Conservation (phyloP, 2,888 invertebrate species). For the Antheraea assamensis region DNA sequence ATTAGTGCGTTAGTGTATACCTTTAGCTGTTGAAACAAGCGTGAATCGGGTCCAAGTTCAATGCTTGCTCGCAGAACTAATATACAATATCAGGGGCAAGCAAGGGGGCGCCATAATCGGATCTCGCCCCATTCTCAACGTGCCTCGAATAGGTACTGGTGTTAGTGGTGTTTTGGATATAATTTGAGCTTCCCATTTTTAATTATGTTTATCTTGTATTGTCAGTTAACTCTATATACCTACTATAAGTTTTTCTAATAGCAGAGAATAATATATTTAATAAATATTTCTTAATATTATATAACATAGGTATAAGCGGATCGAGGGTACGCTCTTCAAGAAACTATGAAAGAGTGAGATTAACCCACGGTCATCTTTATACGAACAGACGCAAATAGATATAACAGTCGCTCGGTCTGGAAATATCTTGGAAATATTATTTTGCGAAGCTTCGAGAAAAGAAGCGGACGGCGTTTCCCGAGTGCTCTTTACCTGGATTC, state of each 20-base stretch:
- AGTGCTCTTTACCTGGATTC: constrained; percentile 19
- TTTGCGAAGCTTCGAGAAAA: constrained; percentile 24
- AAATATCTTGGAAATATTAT: constrained; percentile 25
- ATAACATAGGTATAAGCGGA: not conserved
- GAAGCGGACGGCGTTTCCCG: constrained; percentile 20
- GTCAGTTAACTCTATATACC: not conserved
- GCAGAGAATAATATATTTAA: not conserved
- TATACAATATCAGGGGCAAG: too few species aligned
- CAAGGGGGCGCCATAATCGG: too few species aligned
- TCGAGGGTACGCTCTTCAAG: constrained; percentile 4
- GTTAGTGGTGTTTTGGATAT: too few species aligned
- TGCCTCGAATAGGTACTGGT: too few species aligned
- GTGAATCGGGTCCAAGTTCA: too few species aligned
- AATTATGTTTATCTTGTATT: not conserved
- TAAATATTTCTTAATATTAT: not conserved
- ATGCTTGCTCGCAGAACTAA: too few species aligned
- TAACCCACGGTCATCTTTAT: constrained; percentile 9
- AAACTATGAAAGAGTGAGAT: constrained; percentile 12
- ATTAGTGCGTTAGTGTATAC: too few species aligned
- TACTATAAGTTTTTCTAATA: not conserved
- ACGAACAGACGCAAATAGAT: constrained; percentile 20
- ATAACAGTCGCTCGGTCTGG: constrained; percentile 14
- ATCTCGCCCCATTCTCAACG: too few species aligned
- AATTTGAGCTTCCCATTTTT: too few species aligned
- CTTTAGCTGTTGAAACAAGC: too few species aligned